Percentiles rank a stretch among this genome's conserved stretches.
Conservation (phyloP, 1,140 invertebrate species). For the Aphelenchoides avenae region DNA sequence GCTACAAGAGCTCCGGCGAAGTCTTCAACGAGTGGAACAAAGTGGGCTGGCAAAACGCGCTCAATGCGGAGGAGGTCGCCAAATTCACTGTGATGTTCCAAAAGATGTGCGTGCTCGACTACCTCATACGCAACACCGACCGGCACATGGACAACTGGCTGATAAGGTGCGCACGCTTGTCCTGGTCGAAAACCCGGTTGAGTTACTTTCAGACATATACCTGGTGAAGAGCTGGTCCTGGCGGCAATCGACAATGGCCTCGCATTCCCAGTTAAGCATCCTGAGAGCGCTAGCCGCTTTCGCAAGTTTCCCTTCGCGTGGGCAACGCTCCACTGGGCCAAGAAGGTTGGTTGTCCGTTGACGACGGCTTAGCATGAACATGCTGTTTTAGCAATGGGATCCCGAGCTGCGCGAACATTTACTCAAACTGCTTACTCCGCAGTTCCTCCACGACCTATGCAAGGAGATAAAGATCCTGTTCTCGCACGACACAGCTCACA, state of each 20-base stretch:
- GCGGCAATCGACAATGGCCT: conserved; percentile 55
- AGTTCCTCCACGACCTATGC: conserved; percentile 43
- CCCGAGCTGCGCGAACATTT: conserved; percentile 24
- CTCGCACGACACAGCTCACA: conserved; percentile 20
- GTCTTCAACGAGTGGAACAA: conserved; percentile 47
- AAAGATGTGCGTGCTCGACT: conserved; percentile 49
- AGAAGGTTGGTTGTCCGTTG: conserved; percentile 33
- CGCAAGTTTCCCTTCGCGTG: conserved; percentile 48
- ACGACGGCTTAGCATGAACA: no score
- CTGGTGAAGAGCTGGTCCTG: conserved; percentile 41
- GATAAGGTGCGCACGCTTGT: conserved; percentile 27
- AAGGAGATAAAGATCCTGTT: conserved; percentile 41
- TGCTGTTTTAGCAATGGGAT: conserved; percentile 37
- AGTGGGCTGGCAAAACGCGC: conserved; percentile 19
- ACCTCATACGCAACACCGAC: conserved; percentile 52
- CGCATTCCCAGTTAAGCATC: conserved; percentile 54
- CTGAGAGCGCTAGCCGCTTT: conserved; percentile 41
- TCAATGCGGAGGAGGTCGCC: conserved; percentile 31
- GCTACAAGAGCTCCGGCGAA: conserved; percentile 38
- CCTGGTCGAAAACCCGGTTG: no score
- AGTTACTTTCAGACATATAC: conserved; percentile 47
- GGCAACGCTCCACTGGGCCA: conserved; percentile 38
- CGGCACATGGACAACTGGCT: conserved; percentile 52
- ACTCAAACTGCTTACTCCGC: conserved; percentile 38
- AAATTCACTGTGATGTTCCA: conserved; percentile 42